Evolutionary conservation across 2,113 vertebrate species (phyloP), one percentile per base, ranked within the genome.

Genomic region (Myocastor coypus): DNA sequence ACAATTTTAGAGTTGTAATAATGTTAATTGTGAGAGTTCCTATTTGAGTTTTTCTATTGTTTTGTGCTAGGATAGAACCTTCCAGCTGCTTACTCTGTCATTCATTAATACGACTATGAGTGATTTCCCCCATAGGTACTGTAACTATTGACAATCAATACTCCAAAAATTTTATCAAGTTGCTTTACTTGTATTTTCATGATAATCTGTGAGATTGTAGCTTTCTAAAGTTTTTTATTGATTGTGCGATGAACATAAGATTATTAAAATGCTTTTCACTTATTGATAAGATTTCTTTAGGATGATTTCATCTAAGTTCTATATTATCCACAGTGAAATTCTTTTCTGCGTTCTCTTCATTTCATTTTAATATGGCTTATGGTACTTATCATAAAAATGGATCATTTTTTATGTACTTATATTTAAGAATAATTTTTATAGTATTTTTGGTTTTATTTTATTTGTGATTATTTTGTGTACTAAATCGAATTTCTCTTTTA

Each of bases 351-450:
- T 50, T 57, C 11, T 77, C 6, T 17, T 37, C 69, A 11, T 69
- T 90, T 94, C 80, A 87, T 92, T 32, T 89, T 68, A 83, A 83
- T 77, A 86, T 7, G 92, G 14, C 57, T 94, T 82, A 78, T 83
- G 30, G 2, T 66, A 5, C 12, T 52, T 52, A 50, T 52, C 12
- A 92, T 92, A 82, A 22, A 92, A 34, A n/a, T 42, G 59, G 64
- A 59, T 87, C 12, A 52, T 5, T 92, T 92, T 97, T 89, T 89
- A 52, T 89, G 19, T 71, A 78, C 32, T 87, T 85, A 77, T 89
- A 52, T 26, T 93, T 73, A 83, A 91, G 30, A 69, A 42, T 82
- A 37, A 81, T 80, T 84, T 7, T 26, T 81, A 22, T 52, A 63
- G 14, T 40, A 69, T n/a, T 85, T 81, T 77, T 50, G 32, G 24